Evolutionary conservation across 2,888 invertebrate species (phyloP), one percentile per base, ranked within the genome.

Genomic region (Macrophya alboannulata): DNA sequence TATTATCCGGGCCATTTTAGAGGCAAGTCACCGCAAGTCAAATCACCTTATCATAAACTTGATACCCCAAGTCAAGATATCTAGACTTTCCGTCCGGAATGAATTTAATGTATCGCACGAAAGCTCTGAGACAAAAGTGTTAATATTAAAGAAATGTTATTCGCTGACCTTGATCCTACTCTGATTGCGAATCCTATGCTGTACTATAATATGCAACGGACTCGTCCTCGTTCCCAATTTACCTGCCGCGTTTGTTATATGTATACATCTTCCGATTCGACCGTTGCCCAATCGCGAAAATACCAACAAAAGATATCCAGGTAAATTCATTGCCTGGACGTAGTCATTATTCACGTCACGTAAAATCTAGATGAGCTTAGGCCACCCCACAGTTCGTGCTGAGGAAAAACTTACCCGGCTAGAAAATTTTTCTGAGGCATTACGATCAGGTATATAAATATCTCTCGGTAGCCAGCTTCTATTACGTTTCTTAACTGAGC

Each of bases 141-240:
- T 25, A 25, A 62, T 62, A 62, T 25, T 21, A 0, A 21, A 62
- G 62, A 25, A 62, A 25, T 9, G 25, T 10, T 25, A 62, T 25
- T 10, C 55, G 12, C 4, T 10, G 12, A 62, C 62, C 37, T 17
- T 55, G 15, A 55, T 55, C 31, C 31, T 55, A 48, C 48, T 55
- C n/a, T 37, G 1, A 17, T 68, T 68, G 37, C 25, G 17, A 68
- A 25, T 31, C 55, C 55, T 55, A n/a, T 9, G 10, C 12, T 10
- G 4, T 55, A 55, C 55, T 55, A 55, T 17, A 17, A 55, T 55
- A 55, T 55, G 15, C 68, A 45, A 74, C 21, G 45, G 8, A 74
- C 72, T 74, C 72, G 45, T 74, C 45, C 72, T 71, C 71, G 71
- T 40, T 71, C 37, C 21, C 21, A 45, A 45, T 45, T 74, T 45